phyloP scores from a whole-genome alignment of 2,888 invertebrate genomes.

The Steromphala cineraria region DNA sequence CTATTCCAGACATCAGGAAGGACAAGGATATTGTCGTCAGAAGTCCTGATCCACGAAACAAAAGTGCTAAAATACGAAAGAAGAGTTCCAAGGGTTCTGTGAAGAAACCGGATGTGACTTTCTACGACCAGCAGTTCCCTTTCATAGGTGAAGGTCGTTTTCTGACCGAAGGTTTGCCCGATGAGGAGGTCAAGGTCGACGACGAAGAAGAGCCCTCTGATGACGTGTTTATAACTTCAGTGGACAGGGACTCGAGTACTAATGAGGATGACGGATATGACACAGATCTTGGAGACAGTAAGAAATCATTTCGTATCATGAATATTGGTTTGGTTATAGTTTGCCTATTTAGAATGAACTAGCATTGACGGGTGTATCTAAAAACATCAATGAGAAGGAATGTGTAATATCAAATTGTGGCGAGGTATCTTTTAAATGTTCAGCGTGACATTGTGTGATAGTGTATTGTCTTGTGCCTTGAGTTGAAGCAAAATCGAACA shows the following conservation, averaged over 20 bases:
- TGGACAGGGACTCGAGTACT: too few relatives aligned
- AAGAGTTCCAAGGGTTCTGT: neutral
- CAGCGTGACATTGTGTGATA: too few relatives aligned
- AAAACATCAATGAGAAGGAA: too few relatives aligned
- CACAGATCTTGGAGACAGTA: constrained; percentile 39
- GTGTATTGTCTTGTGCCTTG: too few relatives aligned
- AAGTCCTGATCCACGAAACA: neutral
- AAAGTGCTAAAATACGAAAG: neutral
- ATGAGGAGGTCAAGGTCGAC: neutral
- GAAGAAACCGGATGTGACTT: neutral
- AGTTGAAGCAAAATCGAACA: too few relatives aligned
- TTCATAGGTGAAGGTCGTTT: neutral
- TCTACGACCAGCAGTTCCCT: neutral
- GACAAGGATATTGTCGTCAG: neutral
- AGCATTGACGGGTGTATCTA: too few relatives aligned
- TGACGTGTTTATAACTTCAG: neutral
- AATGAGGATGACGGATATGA: constrained; percentile 35
- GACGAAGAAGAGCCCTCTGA: neutral
- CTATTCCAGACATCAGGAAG: neutral
- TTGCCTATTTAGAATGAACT: too few relatives aligned
- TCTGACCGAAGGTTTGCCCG: neutral
- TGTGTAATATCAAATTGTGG: too few relatives aligned
- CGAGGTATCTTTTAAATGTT: too few relatives aligned
- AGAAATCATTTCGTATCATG: neutral
- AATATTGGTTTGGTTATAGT: too few relatives aligned